A percentile compares a stretch with the other conserved stretches of the same genome.
These are phyloP conservation scores for Carollia perspicillata DNA, from an alignment of 2,113 vertebrate genomes.

Conservation along the genomic window DNA sequence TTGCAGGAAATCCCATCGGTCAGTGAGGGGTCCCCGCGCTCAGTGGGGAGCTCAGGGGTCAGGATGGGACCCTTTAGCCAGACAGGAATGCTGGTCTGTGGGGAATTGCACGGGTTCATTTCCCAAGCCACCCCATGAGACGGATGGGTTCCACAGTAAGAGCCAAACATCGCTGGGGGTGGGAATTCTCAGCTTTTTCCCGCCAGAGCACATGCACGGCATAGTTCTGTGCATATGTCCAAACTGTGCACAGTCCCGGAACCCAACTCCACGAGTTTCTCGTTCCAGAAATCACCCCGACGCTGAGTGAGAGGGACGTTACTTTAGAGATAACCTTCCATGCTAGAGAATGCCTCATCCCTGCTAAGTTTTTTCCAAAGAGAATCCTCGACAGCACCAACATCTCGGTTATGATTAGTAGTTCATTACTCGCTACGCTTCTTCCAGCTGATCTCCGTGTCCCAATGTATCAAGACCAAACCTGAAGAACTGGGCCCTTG, in stretches of 20 bases:
- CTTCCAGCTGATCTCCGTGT: neutral
- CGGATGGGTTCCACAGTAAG: neutral
- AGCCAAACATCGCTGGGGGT: neutral
- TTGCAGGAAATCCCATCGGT: conserved; percentile 78
- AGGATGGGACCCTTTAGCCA: neutral
- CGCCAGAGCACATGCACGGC: neutral
- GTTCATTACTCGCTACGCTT: neutral
- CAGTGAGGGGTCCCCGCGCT: conserved; percentile 24
- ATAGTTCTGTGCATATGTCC: neutral
- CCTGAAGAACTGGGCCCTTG: neutral
- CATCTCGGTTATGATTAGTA: conserved; percentile 14
- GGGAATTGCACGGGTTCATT: neutral
- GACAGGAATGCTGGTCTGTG: neutral
- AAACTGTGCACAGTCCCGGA: neutral
- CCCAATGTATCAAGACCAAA: neutral
- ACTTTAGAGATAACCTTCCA: neutral
- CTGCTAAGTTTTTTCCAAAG: neutral
- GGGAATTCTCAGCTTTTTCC: neutral
- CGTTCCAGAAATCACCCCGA: neutral
- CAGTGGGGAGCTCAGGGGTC: neutral
- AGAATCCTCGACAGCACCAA: neutral
- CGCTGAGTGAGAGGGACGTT: neutral
- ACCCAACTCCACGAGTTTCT: neutral
- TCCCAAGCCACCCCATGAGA: neutral
- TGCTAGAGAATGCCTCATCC: neutral